phyloP scores from a whole-genome alignment of 2,797 vertebrate species.

The Pampus argenteus region DNA sequence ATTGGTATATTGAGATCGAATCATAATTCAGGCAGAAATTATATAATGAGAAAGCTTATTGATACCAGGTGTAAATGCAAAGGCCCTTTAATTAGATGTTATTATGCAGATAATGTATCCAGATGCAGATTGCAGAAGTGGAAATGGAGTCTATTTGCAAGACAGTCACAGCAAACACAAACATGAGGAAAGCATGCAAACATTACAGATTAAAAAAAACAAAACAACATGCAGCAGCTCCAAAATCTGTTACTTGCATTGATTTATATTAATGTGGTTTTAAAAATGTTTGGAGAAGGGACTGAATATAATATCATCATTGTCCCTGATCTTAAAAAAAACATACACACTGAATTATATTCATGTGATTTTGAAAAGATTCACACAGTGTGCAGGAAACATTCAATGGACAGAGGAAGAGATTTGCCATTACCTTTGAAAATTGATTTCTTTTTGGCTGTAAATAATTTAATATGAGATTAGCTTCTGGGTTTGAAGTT shows the following conservation, averaged over 20 bases:
- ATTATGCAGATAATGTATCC: slow-evolving; percentile 6
- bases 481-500: slow-evolving; percentile 52
- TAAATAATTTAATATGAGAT: slow-evolving; percentile 67
- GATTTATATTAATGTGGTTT: slow-evolving; percentile 59
- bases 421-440: slow-evolving; percentile 56
- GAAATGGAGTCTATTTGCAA: slow-evolving; percentile 16
- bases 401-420: slow-evolving; percentile 39
- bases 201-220: slow-evolving; percentile 7
- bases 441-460: slow-evolving; percentile 56
- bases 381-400: slow-evolving; percentile 43
- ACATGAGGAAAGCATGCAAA: slow-evolving; percentile 28
- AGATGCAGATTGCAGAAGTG: background rate
- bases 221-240: slow-evolving; percentile 8
- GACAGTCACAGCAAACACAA: slow-evolving; percentile 26
- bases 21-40: background rate
- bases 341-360: slow-evolving; percentile 56
- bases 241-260: slow-evolving; percentile 36
- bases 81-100: background rate
- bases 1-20: slow-evolving; percentile 25
- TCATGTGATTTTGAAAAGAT: slow-evolving; percentile 54
- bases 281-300: slow-evolving; percentile 30
- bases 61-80: slow-evolving; percentile 15
- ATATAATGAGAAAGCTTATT: background rate
- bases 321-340: slow-evolving; percentile 44
- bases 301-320: slow-evolving; percentile 46